Conservation (phyloP, 2,113 vertebrate species). For the Perca fluviatilis region DNA sequence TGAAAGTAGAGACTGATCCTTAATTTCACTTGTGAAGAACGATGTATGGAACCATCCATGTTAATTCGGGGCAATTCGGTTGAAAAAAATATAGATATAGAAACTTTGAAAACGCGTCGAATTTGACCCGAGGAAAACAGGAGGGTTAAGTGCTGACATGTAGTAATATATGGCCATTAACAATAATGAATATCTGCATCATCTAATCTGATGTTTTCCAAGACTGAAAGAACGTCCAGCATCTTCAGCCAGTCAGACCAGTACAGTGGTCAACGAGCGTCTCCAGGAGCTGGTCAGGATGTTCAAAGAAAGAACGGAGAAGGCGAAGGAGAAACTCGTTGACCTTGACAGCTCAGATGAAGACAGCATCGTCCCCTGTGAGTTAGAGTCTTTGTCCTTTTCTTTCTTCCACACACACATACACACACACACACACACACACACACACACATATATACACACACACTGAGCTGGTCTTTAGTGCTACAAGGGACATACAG, state of each 20-base stretch:
- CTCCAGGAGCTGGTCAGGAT: constrained; percentile 95
- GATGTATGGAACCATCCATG: too few species aligned
- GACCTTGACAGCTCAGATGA: constrained; percentile 94
- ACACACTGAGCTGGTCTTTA: not conserved
- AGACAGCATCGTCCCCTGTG: constrained; percentile 88
- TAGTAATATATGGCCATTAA: not conserved
- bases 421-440: not conserved
- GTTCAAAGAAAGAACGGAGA: constrained; percentile 94
- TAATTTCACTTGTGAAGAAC: too few species aligned
- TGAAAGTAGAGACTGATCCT: too few species aligned
- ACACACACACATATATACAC: not conserved
- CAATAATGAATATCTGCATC: not conserved
- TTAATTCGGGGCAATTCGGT: too few species aligned
- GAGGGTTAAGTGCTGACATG: not conserved
- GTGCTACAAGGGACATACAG: not conserved
- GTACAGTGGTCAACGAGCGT: constrained; percentile 86
- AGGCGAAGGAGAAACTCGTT: constrained; percentile 93
- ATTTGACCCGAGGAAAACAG: too few species aligned
- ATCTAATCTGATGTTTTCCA: not conserved
- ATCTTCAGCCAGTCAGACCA: constrained; percentile 90
- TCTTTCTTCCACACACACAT: not conserved
- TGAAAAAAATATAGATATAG: too few species aligned
- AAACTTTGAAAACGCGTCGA: too few species aligned
- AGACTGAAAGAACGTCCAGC: constrained; percentile 84
- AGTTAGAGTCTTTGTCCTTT: constrained; percentile 63